Conservation (phyloP, 2,797 vertebrate species). For the Microhierax caerulescens region DNA sequence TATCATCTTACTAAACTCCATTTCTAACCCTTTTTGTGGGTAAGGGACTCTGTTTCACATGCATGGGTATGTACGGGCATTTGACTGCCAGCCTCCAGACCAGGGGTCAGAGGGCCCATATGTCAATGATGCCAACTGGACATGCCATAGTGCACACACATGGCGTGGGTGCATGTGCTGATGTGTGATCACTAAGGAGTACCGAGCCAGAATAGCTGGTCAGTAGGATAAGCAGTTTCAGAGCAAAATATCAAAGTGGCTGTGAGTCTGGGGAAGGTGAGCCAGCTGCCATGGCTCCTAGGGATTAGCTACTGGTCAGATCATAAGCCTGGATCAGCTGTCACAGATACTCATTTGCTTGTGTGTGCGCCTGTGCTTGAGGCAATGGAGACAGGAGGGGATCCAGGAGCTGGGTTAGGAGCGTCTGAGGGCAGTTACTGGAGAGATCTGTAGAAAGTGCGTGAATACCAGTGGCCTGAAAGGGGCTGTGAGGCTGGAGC, state of each 20-base stretch:
- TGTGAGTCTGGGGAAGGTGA: neutral
- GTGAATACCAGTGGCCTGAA: neutral
- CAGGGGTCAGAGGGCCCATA: neutral
- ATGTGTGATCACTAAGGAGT: neutral
- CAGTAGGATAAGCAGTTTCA: neutral
- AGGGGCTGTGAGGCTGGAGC: neutral
- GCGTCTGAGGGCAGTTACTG: neutral
- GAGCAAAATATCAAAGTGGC: neutral
- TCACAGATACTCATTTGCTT: neutral
- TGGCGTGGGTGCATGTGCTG: neutral
- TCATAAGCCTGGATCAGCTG: neutral
- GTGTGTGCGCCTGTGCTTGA: neutral
- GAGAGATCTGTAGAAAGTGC: neutral
- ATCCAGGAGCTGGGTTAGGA: neutral
- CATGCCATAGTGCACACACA: too few species aligned
- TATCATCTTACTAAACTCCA: neutral
- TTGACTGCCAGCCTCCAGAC: neutral
- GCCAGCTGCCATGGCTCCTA: neutral
- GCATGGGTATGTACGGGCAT: rapidly evolving
- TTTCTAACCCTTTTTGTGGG: neutral
- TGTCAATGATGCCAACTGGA: neutral
- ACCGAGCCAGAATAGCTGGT: neutral
- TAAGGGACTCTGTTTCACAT: neutral
- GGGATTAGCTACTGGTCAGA: neutral
- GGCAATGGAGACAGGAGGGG: neutral